Evolutionary conservation across 2,888 invertebrate genomes (phyloP).

Genomic region (Nomada lathburiana): DNA sequence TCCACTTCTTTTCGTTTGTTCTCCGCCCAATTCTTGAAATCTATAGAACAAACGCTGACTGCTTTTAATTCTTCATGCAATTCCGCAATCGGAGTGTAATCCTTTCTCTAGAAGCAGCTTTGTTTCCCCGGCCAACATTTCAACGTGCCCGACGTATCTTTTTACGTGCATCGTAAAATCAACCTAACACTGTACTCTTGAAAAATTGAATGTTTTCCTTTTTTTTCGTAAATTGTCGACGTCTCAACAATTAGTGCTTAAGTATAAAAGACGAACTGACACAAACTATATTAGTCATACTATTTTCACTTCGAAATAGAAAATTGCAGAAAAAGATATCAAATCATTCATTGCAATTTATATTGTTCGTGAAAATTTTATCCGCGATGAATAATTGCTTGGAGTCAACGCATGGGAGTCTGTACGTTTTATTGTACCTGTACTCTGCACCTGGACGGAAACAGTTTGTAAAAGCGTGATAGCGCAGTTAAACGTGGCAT

Average conservation of each 20-base stretch:
- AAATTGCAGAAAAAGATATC: no score
- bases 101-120: neutral
- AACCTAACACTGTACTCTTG: no score
- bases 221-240: no score
- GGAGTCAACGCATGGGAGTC: neutral
- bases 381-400: neutral
- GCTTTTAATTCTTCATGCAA: neutral
- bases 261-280: no score
- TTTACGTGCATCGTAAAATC: no score
- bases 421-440: slow-evolving; percentile 10
- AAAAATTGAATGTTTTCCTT: no score
- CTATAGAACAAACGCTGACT: slow-evolving; percentile 10
- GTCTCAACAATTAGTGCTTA: no score
- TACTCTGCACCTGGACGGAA: neutral
- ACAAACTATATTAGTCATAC: no score
- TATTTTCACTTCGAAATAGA: no score
- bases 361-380: neutral
- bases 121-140: neutral
- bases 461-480: slow-evolving; percentile 3
- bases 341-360: neutral
- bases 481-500: slow-evolving; percentile 7
- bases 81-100: slow-evolving; percentile 6
- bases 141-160: no score
- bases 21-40: slow-evolving; percentile 11
- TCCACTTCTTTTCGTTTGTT: slow-evolving; percentile 9